Conservation (phyloP, 2,888 invertebrate genomes). For the Oxytorus armatus region DNA sequence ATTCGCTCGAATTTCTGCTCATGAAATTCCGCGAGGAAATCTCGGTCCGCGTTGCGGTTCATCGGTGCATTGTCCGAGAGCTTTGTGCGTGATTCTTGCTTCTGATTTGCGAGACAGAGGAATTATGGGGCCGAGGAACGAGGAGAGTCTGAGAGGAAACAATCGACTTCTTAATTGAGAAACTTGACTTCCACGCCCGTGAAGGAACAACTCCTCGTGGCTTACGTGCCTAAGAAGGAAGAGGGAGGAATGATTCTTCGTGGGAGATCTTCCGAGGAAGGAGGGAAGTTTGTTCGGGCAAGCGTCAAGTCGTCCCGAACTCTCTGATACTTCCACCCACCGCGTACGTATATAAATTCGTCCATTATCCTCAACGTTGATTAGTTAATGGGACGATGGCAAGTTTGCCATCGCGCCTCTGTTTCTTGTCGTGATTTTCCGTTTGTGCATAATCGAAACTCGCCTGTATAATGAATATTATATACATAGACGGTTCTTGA, state of each 20-base stretch:
- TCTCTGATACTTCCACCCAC: constrained; percentile 55
- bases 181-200: constrained; percentile 74
- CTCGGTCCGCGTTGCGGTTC: constrained; percentile 58
- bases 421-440: constrained; percentile 1
- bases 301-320: constrained; percentile 61
- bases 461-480: constrained; percentile 51
- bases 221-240: constrained; percentile 37
- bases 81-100: constrained; percentile 44
- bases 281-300: constrained; percentile 67
- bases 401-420: constrained; percentile 42
- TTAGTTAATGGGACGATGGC: constrained; percentile 70
- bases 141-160: constrained; percentile 40
- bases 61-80: constrained; percentile 63
- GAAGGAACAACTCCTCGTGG: constrained; percentile 62
- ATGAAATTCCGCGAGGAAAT: constrained; percentile 58
- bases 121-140: constrained; percentile 38
- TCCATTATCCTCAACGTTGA: constrained; percentile 75
- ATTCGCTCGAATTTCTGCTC: constrained; percentile 52
- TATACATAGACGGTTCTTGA: constrained; percentile 36
- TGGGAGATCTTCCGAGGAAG: constrained; percentile 44
- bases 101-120: constrained; percentile 38
- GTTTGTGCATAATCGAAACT: constrained; percentile 30
- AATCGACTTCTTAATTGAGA: constrained; percentile 76
- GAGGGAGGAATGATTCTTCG: constrained; percentile 34
- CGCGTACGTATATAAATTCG: constrained; percentile 78